Conservation (phyloP, 1,140 invertebrate genomes). For the Drosophila jambulina region DNA sequence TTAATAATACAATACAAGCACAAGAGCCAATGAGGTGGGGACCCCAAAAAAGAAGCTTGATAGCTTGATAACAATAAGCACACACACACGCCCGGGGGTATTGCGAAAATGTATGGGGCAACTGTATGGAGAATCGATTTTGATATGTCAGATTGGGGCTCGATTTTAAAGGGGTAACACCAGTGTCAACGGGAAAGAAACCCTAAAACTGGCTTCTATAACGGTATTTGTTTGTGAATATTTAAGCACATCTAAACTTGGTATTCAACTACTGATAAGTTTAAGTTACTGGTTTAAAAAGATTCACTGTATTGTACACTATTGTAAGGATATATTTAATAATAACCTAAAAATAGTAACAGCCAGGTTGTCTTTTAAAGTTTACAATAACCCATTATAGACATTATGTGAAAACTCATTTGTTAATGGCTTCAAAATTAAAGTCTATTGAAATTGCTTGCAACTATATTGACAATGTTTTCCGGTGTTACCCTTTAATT, state of each 20-base stretch:
- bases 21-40: constrained; percentile 20
- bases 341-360: not conserved
- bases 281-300: not conserved
- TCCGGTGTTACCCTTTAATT: constrained; percentile 8
- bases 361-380: not conserved
- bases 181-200: not conserved
- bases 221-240: not conserved
- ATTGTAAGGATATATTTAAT: not conserved
- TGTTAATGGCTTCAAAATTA: not conserved
- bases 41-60: constrained; percentile 20
- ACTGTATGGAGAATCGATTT: constrained; percentile 25
- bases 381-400: not conserved
- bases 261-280: not conserved
- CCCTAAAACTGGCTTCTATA: not conserved
- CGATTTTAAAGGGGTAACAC: constrained; percentile 2
- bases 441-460: not conserved
- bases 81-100: constrained; percentile 1
- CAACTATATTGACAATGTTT: not conserved
- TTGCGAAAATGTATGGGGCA: constrained; percentile 14
- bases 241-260: not conserved
- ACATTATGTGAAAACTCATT: not conserved
- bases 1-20: constrained; percentile 57
- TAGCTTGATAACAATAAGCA: constrained; percentile 37
- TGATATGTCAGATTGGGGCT: constrained; percentile 5
- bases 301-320: not conserved